Base-by-base conservation (phyloP, 2,113 vertebrate species). In the Mola mola region DNA sequence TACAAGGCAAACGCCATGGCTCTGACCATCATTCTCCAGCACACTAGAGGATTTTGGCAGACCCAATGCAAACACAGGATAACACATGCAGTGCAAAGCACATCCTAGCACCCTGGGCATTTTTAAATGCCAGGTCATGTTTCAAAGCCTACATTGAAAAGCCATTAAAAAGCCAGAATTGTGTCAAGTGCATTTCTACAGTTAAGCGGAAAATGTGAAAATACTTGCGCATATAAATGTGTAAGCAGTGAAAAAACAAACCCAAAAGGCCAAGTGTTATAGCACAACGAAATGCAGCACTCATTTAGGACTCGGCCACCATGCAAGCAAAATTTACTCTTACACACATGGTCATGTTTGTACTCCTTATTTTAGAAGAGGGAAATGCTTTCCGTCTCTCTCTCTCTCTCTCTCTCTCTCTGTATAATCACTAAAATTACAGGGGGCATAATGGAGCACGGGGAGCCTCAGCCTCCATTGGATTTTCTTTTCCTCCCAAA, bases 351-450 rank as follows among this genome's bases (percentile, higher is more conserved):
- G 53, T 67, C 72, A 72, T 70, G 73, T 83, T 77, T 62, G 65
- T 73, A 74, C 43, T 73, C 66, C 47, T 83, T 86, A 78, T 86
- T 87, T 86, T 87, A 66, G 79, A 62, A 37, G 48, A 80, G 36
- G 75, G 72, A 87, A 68, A 75, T n/a, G n/a, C 37, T 40, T n/a
- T 40, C 37, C 7, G 15, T 40, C n/a, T 16, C 55, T 72, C 50
- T 74, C 28, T 53, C 28, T 64, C 38, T 62, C 15, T 57, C 62
- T 76, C 61, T 53, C 34, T 47, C 51, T 70, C 59, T 61, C 66
- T 68, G 79, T 67, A 66, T 71, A 66, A 80, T 89, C 80, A 76
- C 72, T 79, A 63, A 87, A 91, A 91, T 91, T 91, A 91, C 87
- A 89, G 90, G 85, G 87, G 79, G 80, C 56, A 80, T 74, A 83